Evolutionary conservation across 2,797 vertebrate species (phyloP).

Genomic region (Oreochromis mossambicus): DNA sequence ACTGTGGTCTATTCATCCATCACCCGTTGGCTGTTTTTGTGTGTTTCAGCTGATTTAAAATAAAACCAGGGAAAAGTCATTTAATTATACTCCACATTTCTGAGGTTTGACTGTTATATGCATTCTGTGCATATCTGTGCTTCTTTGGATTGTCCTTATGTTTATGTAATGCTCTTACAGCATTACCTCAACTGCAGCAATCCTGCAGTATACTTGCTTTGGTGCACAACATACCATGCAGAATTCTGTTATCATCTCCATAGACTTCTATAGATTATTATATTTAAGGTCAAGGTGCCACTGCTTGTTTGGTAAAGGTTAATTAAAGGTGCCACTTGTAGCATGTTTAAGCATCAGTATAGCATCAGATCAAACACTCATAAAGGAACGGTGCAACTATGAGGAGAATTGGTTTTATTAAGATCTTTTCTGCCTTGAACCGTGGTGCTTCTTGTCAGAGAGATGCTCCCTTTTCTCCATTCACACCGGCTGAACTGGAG

Average conservation of each 20-base stretch:
- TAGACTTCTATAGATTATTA: neutral
- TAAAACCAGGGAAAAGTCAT: neutral
- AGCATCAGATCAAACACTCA: neutral
- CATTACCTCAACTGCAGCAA: neutral
- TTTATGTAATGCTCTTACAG: neutral
- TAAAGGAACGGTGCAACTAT: neutral
- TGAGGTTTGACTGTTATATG: neutral
- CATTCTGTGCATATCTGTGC: conserved; percentile 18
- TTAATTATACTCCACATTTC: neutral
- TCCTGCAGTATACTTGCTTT: neutral
- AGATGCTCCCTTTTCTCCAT: neutral
- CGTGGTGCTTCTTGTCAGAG: neutral
- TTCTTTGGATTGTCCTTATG: neutral
- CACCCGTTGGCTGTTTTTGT: neutral
- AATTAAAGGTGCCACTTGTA: conserved; percentile 15
- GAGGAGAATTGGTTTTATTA: neutral
- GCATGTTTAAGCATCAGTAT: neutral
- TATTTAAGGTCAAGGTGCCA: neutral
- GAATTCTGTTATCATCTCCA: conserved; percentile 4
- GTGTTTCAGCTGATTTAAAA: neutral
- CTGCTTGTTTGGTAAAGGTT: neutral
- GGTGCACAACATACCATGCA: neutral
- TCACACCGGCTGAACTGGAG: neutral
- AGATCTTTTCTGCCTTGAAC: neutral
- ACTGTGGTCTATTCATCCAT: neutral